Base-by-base conservation (phyloP, 2,113 vertebrate species). In the Montifringilla adamsi region DNA sequence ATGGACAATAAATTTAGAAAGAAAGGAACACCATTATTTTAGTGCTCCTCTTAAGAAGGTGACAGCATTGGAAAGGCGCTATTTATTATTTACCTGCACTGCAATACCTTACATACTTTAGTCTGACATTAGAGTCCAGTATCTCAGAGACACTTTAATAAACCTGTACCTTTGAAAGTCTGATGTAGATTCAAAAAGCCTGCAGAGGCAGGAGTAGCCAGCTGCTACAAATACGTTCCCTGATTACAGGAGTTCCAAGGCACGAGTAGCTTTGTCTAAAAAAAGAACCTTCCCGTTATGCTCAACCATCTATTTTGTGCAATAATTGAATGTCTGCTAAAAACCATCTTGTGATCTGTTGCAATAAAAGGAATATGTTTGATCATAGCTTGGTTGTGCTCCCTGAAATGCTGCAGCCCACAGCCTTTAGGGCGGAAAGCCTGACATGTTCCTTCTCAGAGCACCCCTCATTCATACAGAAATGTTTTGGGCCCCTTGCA, bases 321-420 rank as follows among this genome's bases (percentile, higher is more conserved):
- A 90, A 43, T 93, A 93, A 95, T 68, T 94, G 70, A 79, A 87
- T 21, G 59, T 55, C 59, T 94, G 72, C 75, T 90, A 94, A 87
- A 94, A 94, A 70, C 39, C 6, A 0, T 67, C 86, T 67, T 86
- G 82, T 87, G 79, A 50, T 84, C 56, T 93, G 66, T 84, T 94
- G 72, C 83, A 95, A 82, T 87, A 60, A 78, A 92, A 80, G 37
- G 39, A 88, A 6, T 70, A 49, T 19, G 24, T 77, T 75, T 88
- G 82, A 81, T 82, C 21, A 31, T n/a, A 53, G n/a, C 35, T 77
- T 72, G 70, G 56, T 66, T 77, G 41, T 37, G 46, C 84, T 62
- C 15, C 31, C 59, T 28, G 35, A 77, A 89, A 63, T 56, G 62
- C 60, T 79, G 69, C 76, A 91, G 58, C n/a, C 64, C 68, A 30